Base-by-base conservation (phyloP, 2,113 vertebrate genomes). In the Vicugna pacos region DNA sequence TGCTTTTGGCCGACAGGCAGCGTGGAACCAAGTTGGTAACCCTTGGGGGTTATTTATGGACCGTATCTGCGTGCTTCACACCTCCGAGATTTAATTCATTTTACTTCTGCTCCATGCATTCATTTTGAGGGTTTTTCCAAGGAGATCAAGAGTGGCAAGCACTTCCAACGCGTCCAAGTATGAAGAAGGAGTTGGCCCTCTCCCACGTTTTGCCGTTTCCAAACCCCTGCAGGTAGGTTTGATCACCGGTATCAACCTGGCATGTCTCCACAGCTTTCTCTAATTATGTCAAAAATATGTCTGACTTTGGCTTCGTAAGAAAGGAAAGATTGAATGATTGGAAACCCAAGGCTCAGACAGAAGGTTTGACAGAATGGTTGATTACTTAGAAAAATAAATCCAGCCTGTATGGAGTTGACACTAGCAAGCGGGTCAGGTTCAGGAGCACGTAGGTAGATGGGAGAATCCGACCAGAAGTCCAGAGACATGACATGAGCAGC, bases 41-140 rank as follows among this genome's bases (percentile, higher is more conserved):
- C 9, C 30, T 76, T 58, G n/a, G 46, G 24, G 5, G 14, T 24
- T 3, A n/a, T 50, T 26, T 60, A 12, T 3, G 60, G 38, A 65
- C 2, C 9, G 1, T 77, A 38, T 91, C 11, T 14, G 0, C 17
- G 1, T 38, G 4, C 1, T 30, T 8, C 28, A 6, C 11, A 60
- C 1, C 14, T 7, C 16, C 15, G 24, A 2, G 9, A 4, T 77
- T 70, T n/a, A 32, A 6, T 22, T 11, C 8, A 8, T 26, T 67
- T 62, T 67, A 38, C 3, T 7, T 64, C 81, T 38, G 38, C 28
- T 54, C 38, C 10, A 76, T 13, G 32, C 1, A 19, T 11, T 42
- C 8, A 67, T 16, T 48, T 58, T 32, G 28, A 58, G 38, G 38
- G 38, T 48, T 79, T 38, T 79, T 46, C 65, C 65, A 54, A 19